Base-by-base conservation (phyloP, 2,113 vertebrate genomes). In the Oncorhynchus masou region DNA sequence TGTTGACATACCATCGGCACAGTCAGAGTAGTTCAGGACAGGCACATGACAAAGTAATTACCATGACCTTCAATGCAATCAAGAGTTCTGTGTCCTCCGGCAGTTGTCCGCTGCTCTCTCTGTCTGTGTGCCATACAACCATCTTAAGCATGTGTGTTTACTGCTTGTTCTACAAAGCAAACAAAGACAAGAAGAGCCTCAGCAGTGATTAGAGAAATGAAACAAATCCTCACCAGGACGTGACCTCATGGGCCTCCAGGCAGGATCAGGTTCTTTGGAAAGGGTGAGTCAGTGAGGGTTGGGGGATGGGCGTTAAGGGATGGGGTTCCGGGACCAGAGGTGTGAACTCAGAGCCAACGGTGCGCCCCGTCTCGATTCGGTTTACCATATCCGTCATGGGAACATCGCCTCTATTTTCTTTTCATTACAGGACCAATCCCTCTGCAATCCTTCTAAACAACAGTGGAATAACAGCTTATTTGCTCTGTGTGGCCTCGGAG, bases 321-420 rank as follows among this genome's bases (percentile, higher is more conserved):
- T 67, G 74, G n/a, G 25, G 79, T 82, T 75, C 24, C 39, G 78
- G 83, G 88, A 89, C 76, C 80, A 87, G 85, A 92, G 91, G 91
- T 93, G 92, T 91, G 88, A 93, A n/a, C 67, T 34, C 31, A 20
- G 31, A 88, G 89, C 85, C 68, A 79, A 87, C 79, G 73, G 79
- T 79, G 79, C 81, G 73, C 86, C 84, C 80, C 75, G 74, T 86
- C 85, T 90, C 84, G 77, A 83, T 89, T 89, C 77, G 62, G 87
- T 91, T 91, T 87, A 86, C 80, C 88, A 87, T 88, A 90, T 90
- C 91, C 84, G 89, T 93, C 92, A 92, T 92, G 92, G 91, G 92
- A 93, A 93, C 87, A 85, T 92, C 82, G 77, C 82, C 86, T 89
- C 77, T 93, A 90, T 94, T 94, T 93, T 93, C 92, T 93, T 93